These are phyloP conservation scores for Phanerotoma sp. DNA, from an alignment of 2,888 invertebrate species.

Conservation along the genomic window DNA sequence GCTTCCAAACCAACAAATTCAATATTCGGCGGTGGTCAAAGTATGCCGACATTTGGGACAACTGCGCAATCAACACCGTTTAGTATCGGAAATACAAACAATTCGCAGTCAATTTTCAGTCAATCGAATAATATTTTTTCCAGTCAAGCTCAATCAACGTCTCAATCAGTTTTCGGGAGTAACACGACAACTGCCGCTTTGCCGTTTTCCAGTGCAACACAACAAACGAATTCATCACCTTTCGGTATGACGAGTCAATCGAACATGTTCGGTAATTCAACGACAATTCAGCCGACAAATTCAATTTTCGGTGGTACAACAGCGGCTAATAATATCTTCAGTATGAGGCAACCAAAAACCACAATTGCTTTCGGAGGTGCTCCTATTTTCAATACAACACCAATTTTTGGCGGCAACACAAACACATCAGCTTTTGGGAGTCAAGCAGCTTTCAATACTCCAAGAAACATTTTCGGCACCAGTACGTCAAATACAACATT, in stretches of 20 bases:
- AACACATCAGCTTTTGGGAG: slow-evolving; percentile 42
- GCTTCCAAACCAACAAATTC: slow-evolving; percentile 33
- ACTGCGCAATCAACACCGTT: slow-evolving; percentile 1
- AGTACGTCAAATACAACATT: slow-evolving; percentile 33
- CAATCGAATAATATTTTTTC: slow-evolving; percentile 39
- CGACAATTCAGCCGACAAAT: slow-evolving; percentile 13
- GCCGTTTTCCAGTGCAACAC: slow-evolving; percentile 39
- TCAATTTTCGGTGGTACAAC: slow-evolving; percentile 29
- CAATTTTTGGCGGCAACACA: slow-evolving; percentile 40
- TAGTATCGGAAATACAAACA: slow-evolving; percentile 1
- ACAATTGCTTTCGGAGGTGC: slow-evolving; percentile 44
- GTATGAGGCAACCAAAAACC: slow-evolving; percentile 40
- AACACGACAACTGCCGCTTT: slow-evolving; percentile 33
- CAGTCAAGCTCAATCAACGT: slow-evolving; percentile 37
- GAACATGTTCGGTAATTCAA: slow-evolving; percentile 34
- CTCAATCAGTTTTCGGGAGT: slow-evolving; percentile 37
- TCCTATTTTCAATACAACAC: slow-evolving; percentile 43
- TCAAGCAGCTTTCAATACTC: slow-evolving; percentile 33
- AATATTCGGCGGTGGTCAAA: slow-evolving; percentile 39
- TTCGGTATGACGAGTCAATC: slow-evolving; percentile 40
- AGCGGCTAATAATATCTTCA: slow-evolving; percentile 14
- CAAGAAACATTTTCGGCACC: slow-evolving; percentile 37
- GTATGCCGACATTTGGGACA: slow-evolving; percentile 21
- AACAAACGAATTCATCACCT: slow-evolving; percentile 32
- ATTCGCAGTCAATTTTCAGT: slow-evolving; percentile 38